Evolutionary conservation across 2,113 vertebrate species (phyloP).

Genomic region (Corythornis vintsioides): DNA sequence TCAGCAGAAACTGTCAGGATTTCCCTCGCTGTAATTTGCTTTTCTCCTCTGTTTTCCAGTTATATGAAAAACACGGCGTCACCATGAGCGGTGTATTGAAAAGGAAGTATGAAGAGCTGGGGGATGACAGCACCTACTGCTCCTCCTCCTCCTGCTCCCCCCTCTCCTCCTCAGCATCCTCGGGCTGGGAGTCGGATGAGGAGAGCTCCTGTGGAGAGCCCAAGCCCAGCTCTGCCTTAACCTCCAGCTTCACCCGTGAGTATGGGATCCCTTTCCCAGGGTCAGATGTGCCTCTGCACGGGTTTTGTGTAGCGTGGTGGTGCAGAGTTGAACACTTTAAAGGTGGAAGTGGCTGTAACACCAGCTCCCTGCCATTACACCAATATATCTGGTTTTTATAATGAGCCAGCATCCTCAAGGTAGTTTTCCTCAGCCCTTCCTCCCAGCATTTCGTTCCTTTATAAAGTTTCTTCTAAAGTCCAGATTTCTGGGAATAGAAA

Average conservation of each 20-base stretch:
- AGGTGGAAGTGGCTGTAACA: neutral
- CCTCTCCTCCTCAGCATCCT: conserved; percentile 83
- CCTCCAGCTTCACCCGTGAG: conserved; percentile 86
- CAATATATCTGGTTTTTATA: neutral
- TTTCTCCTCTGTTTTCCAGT: conserved; percentile 64
- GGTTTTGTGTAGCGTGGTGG: neutral
- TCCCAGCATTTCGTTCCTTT: neutral
- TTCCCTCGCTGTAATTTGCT: neutral
- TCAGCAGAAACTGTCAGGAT: neutral
- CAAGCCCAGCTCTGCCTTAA: conserved; percentile 78
- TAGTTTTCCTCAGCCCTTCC: neutral
- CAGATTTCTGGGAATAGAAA: neutral
- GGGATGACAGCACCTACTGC: conserved; percentile 86
- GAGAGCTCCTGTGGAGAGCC: conserved; percentile 83
- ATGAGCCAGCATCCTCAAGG: neutral
- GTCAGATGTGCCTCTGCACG: fast-evolving
- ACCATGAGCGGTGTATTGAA: conserved; percentile 92
- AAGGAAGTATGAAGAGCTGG: conserved; percentile 95
- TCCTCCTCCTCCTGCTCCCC: conserved; percentile 87
- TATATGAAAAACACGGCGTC: conserved; percentile 63
- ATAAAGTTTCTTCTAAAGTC: neutral
- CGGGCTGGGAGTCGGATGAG: conserved; percentile 87
- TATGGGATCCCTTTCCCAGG: neutral
- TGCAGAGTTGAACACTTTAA: neutral
- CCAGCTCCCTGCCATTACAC: neutral